Base-by-base conservation (phyloP, 2,797 vertebrate species). In the Schizopygopsis pylzovi region DNA sequence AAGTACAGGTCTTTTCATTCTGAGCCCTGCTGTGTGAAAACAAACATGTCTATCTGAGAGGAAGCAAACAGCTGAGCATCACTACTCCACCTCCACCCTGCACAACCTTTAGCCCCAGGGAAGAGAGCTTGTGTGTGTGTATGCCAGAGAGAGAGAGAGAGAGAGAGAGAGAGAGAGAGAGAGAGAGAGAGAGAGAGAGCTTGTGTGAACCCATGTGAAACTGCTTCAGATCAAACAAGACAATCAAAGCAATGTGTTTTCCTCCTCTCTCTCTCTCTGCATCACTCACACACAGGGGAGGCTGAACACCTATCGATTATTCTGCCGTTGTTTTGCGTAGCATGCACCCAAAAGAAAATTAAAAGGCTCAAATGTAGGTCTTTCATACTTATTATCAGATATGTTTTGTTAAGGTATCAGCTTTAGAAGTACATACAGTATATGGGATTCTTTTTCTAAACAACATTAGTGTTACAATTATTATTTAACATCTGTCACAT, bases 191-290 rank as follows among this genome's bases (percentile, higher is more conserved):
- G 33, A 52, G 37, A 47, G 15, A 47, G 78, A 0, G 82, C 33
- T 41, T 78, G 41, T 87, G 79, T 83, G 85, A 84, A 82, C 59
- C 78, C 39, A 59, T 47, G 45, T 71, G 75, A 81, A 56, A 52
- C 79, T 49, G 71, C 71, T 67, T 33, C 45, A 84, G 82, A 85
- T 88, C 85, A 90, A 88, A 90, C 75, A 77, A 81, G 45, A 63
- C 71, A 70, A 82, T 89, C 77, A 90, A 89, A 88, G 85, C 10
- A 75, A 75, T 83, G 84, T 81, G 76, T 61, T 88, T 86, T 83
- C 43, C 43, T 75, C 80, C 73, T 39, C 39, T n/a, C 80, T 49
- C 79, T 54, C 5, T 49, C 10, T 67, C 54, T 61, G 71, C 16
- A 59, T 61, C 28, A 10, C 61, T 73, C 67, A 73, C 63, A 45